These are phyloP conservation scores for Thymelicus sylvestris DNA, from an alignment of 2,888 invertebrate genomes.

Conservation along the genomic window DNA sequence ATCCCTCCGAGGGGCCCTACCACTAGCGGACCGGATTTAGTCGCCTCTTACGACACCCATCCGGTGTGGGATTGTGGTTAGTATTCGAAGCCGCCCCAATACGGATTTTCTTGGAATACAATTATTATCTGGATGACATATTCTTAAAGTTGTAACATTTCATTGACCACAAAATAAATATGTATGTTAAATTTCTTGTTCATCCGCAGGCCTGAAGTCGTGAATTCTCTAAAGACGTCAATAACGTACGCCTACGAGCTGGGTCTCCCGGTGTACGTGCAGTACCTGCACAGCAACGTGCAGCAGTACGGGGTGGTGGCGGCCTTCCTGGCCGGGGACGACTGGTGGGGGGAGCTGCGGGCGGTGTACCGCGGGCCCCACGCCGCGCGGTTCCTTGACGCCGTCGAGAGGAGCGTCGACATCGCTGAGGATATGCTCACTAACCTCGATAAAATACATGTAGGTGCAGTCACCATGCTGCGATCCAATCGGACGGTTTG, in stretches of 20 bases:
- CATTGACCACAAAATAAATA: too few relatives aligned
- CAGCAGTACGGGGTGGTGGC: constrained; percentile 65
- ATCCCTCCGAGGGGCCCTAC: too few relatives aligned
- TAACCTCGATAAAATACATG: constrained; percentile 74
- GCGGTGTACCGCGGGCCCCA: constrained; percentile 63
- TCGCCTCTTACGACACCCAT: too few relatives aligned
- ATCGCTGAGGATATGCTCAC: constrained; percentile 66
- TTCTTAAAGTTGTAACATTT: too few relatives aligned
- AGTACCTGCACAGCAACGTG: constrained; percentile 69
- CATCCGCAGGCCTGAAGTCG: constrained; percentile 60
- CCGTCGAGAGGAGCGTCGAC: constrained; percentile 66
- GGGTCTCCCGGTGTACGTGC: constrained; percentile 65
- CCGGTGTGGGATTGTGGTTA: too few relatives aligned
- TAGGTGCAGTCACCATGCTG: constrained; percentile 50
- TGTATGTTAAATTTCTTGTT: background rate
- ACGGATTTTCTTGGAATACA: too few relatives aligned
- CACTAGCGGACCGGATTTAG: too few relatives aligned
- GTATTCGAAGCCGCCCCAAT: too few relatives aligned
- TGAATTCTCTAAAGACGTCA: constrained; percentile 56
- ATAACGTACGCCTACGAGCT: constrained; percentile 70
- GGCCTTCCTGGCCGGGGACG: constrained; percentile 65
- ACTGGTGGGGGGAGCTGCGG: constrained; percentile 72
- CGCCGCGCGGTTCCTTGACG: constrained; percentile 59
- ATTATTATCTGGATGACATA: too few relatives aligned
- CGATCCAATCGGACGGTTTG: too few relatives aligned